Evolutionary conservation across 2,797 vertebrate species (phyloP).

Genomic region (Macropodus opercularis): DNA sequence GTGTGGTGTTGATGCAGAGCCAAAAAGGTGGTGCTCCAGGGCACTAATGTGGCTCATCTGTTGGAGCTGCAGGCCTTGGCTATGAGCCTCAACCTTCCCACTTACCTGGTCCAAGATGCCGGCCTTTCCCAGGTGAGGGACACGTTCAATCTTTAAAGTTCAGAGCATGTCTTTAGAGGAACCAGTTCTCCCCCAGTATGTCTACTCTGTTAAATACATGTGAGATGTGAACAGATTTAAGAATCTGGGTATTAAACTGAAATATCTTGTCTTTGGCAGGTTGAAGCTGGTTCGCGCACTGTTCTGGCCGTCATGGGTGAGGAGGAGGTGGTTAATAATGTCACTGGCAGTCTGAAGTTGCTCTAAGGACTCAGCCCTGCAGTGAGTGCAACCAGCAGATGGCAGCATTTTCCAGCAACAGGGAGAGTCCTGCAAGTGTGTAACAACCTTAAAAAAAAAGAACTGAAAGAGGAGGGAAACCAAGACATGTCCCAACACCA

Average conservation of each 20-base stretch:
- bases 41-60: slow-evolving; percentile 84
- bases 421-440: slow-evolving; percentile 58
- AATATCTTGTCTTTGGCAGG: slow-evolving; percentile 61
- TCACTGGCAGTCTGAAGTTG: slow-evolving; percentile 87
- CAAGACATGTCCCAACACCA: slow-evolving; percentile 54
- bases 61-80: slow-evolving; percentile 86
- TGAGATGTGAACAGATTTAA: background rate
- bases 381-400: slow-evolving; percentile 65
- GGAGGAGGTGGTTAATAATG: slow-evolving; percentile 86
- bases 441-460: slow-evolving; percentile 49
- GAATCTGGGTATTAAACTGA: background rate
- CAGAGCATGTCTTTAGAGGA: background rate
- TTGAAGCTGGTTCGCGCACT: slow-evolving; percentile 84
- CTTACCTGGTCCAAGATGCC: slow-evolving; percentile 86
- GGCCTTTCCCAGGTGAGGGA: slow-evolving; percentile 83
- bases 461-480: slow-evolving; percentile 44
- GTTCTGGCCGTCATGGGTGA: slow-evolving; percentile 87
- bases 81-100: slow-evolving; percentile 85
- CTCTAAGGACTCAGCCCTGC: slow-evolving; percentile 65
- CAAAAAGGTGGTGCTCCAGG: slow-evolving; percentile 88
- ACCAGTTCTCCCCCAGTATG: background rate
- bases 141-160: background rate
- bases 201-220: background rate
- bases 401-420: slow-evolving; percentile 66
- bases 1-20: slow-evolving; percentile 70